A percentile compares a stretch with the other conserved stretches of the same genome.
Conservation (phyloP, 1,140 invertebrate species). For the Pemphigus obesinymphae region DNA sequence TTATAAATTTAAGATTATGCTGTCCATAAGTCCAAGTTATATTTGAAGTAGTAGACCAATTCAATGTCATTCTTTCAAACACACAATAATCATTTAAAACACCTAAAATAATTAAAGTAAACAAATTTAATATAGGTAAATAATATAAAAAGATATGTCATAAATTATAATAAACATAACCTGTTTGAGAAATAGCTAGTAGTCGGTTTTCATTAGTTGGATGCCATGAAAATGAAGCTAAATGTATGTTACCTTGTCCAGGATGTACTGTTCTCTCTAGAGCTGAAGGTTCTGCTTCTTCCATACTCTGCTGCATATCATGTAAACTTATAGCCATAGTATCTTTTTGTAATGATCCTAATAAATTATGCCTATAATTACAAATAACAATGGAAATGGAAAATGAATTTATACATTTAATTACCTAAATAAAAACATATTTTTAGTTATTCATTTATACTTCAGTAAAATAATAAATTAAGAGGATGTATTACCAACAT, state of each 20-base stretch:
- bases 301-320: slow-evolving; percentile 71
- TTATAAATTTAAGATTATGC: slow-evolving; percentile 61
- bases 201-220: slow-evolving; percentile 70
- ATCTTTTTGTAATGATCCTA: slow-evolving; percentile 71
- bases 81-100: slow-evolving; percentile 66
- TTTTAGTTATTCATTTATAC: background rate
- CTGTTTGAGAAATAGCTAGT: slow-evolving; percentile 62
- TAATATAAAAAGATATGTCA: no score
- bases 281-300: slow-evolving; percentile 69
- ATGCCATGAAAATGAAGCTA: slow-evolving; percentile 80
- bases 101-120: slow-evolving; percentile 51
- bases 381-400: background rate
- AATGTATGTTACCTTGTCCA: slow-evolving; percentile 53
- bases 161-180: slow-evolving; percentile 47
- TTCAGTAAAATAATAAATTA: background rate
- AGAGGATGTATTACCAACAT: no score
- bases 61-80: slow-evolving; percentile 74
- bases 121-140: slow-evolving; percentile 8
- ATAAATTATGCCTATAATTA: slow-evolving; percentile 63
- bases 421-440: background rate
- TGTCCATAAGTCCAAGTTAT: slow-evolving; percentile 71
- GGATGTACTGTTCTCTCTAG: slow-evolving; percentile 67
- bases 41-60: slow-evolving; percentile 67
- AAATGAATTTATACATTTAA: background rate
- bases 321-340: slow-evolving; percentile 64